Percentiles rank a stretch among this genome's conserved stretches.
phyloP scores from a whole-genome alignment of 2,113 vertebrate species.

The Pterocles gutturalis region DNA sequence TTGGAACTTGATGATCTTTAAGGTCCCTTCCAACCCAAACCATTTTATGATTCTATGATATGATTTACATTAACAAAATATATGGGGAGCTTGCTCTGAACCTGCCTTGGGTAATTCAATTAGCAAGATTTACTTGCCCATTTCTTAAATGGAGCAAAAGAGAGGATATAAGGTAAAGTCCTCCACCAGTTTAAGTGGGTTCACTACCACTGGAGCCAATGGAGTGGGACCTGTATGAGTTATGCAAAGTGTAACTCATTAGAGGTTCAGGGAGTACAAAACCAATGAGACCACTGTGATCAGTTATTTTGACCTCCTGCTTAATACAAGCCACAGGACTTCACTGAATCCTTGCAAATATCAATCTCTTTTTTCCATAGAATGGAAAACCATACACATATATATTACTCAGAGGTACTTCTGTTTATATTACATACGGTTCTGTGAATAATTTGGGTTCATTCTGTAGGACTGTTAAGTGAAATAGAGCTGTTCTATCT shows the following conservation, averaged over 20 bases:
- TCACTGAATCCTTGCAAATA: slow-evolving; percentile 14
- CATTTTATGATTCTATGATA: no score
- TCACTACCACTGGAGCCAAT: neutral
- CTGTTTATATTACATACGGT: slow-evolving; percentile 37
- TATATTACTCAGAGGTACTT: neutral
- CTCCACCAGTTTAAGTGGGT: neutral
- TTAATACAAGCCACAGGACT: neutral
- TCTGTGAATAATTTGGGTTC: slow-evolving; percentile 43
- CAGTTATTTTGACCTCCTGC: neutral
- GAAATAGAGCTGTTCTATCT: slow-evolving; percentile 53
- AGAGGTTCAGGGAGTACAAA: neutral
- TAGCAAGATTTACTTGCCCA: neutral
- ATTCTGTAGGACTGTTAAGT: neutral
- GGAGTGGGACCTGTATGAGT: neutral
- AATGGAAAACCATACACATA: neutral
- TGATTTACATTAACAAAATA: neutral
- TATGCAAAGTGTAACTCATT: neutral
- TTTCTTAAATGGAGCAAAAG: neutral
- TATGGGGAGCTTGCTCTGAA: neutral
- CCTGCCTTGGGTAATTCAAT: neutral
- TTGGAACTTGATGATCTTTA: no score
- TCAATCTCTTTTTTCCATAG: neutral
- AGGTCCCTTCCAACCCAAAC: no score
- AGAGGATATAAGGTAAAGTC: neutral
- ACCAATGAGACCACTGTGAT: neutral